Conservation (phyloP, 2,888 invertebrate genomes). For the Trichogramma dendrolimi region DNA sequence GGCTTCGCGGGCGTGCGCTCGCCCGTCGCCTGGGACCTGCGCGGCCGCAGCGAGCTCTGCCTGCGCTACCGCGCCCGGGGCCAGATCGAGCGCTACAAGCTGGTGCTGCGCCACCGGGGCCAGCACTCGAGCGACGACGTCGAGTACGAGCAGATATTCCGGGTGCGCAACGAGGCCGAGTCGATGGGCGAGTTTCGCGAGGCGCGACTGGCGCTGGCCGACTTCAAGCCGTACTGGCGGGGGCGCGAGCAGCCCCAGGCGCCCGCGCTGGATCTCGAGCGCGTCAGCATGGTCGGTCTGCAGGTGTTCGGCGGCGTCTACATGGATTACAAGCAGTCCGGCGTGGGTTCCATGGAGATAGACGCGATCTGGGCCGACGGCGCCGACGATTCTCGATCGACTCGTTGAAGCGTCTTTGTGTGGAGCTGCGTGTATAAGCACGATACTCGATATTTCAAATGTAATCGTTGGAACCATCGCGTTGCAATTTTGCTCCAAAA, state of each 20-base stretch:
- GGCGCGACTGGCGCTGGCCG: constrained; percentile 55
- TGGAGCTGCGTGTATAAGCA: too few relatives aligned
- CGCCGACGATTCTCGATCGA: neutral
- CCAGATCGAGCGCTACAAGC: constrained; percentile 59
- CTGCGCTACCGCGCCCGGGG: constrained; percentile 61
- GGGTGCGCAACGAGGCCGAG: constrained; percentile 53
- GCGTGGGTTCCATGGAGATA: constrained; percentile 63
- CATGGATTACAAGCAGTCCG: constrained; percentile 60
- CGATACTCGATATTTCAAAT: too few relatives aligned
- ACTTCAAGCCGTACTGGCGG: constrained; percentile 62
- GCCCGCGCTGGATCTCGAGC: constrained; percentile 57
- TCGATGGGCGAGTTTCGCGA: constrained; percentile 54
- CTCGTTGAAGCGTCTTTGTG: too few relatives aligned
- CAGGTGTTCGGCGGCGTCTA: constrained; percentile 68
- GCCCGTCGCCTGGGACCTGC: constrained; percentile 55
- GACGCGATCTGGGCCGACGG: constrained; percentile 56
- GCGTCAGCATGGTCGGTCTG: constrained; percentile 61
- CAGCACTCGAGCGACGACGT: constrained; percentile 58
- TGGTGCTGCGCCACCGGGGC: constrained; percentile 59
- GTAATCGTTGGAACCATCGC: too few relatives aligned
- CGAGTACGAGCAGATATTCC: constrained; percentile 60
- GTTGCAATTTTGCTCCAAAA: too few relatives aligned
- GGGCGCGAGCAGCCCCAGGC: constrained; percentile 58
- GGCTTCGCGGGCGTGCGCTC: constrained; percentile 63
- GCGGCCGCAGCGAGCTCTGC: constrained; percentile 54